Evolutionary conservation across 2,888 invertebrate species (phyloP).

Genomic region (Danaus chrysippus): DNA sequence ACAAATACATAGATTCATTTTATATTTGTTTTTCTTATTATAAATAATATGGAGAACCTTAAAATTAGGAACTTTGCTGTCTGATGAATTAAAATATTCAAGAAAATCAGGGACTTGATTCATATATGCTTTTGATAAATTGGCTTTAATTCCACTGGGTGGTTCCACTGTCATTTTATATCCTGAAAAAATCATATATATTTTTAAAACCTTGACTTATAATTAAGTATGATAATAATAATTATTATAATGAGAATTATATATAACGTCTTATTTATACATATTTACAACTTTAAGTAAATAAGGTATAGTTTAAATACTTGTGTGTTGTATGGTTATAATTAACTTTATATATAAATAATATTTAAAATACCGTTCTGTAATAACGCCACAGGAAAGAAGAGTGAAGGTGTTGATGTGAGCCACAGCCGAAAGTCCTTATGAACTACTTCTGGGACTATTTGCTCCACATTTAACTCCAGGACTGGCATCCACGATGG

Average conservation of each 20-base stretch:
- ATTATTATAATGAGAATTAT: background rate
- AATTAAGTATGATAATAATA: background rate
- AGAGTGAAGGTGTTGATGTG: conserved; percentile 86
- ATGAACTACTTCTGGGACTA: conserved; percentile 85
- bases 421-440: conserved; percentile 90
- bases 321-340: no score
- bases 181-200: no score
- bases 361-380: conserved; percentile 79
- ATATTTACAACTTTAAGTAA: no score
- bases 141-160: conserved; percentile 88
- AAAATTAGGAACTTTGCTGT: conserved; percentile 81
- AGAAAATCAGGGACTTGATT: conserved; percentile 81
- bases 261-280: no score
- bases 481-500: conserved; percentile 94
- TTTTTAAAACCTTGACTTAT: background rate
- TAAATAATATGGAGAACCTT: conserved; percentile 62
- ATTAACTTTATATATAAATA: background rate
- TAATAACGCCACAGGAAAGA: conserved; percentile 87
- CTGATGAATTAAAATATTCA: conserved; percentile 80
- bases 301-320: no score
- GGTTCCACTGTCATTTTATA: conserved; percentile 92
- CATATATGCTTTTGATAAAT: no score
- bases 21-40: background rate
- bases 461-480: conserved; percentile 87
- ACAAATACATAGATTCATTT: no score